Conservation (phyloP, 2,113 vertebrate genomes). For the Typhlomys cinereus region DNA sequence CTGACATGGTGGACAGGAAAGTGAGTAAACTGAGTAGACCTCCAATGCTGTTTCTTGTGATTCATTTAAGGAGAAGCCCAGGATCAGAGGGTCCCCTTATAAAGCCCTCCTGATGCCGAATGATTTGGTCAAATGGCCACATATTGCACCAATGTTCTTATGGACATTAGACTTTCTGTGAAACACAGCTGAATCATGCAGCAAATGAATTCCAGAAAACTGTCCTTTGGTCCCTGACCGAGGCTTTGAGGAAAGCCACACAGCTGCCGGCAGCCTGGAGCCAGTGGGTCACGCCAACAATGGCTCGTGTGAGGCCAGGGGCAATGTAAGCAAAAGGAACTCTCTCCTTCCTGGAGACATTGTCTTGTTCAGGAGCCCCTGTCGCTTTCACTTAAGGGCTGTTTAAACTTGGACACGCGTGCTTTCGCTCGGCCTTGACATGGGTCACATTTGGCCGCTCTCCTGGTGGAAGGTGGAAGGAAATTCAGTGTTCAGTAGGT, state of each 20-base stretch:
- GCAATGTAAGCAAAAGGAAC: not conserved
- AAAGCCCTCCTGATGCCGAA: not conserved
- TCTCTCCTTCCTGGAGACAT: not conserved
- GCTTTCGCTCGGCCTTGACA: not conserved
- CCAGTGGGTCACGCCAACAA: fast-evolving
- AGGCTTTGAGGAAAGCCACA: not conserved
- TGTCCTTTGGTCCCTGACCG: not conserved
- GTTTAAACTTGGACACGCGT: not conserved
- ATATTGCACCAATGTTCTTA: fast-evolving
- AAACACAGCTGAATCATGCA: fast-evolving
- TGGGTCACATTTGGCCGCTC: not conserved
- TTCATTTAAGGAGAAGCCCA: not conserved
- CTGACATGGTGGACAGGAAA: not conserved
- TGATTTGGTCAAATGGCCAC: not conserved
- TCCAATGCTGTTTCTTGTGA: not conserved
- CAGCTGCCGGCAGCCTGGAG: too few relatives aligned
- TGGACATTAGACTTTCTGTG: not conserved
- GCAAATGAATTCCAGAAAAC: not conserved
- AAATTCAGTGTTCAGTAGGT: slow-evolving; percentile 59
- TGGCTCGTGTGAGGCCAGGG: not conserved
- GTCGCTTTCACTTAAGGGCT: not conserved
- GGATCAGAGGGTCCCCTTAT: not conserved
- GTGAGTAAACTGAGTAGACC: not conserved
- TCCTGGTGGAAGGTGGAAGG: not conserved
- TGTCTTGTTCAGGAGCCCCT: not conserved